These are phyloP conservation scores for Stichodactyla mertensii DNA, from an alignment of 64 coral and sea anemone species.

Conservation along the genomic window DNA sequence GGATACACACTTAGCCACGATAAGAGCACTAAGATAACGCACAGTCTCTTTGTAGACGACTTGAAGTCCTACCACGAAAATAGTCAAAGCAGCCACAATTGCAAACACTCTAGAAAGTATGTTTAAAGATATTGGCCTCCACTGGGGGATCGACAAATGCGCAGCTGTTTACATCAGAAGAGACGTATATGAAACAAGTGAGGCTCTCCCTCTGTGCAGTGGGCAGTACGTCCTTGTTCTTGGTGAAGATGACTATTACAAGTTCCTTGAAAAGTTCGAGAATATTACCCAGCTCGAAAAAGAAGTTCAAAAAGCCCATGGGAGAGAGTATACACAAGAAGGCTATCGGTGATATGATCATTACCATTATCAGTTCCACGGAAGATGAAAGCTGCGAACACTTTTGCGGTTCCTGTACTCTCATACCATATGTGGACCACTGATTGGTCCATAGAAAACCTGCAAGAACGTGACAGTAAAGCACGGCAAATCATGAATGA, in stretches of 20 bases:
- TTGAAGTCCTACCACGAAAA: background rate
- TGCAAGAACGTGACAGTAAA: background rate
- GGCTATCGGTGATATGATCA: background rate
- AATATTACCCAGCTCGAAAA: conserved; percentile 1
- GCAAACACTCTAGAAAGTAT: background rate
- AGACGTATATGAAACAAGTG: background rate
- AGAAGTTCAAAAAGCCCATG: background rate
- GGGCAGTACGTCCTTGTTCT: background rate
- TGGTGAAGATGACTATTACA: background rate
- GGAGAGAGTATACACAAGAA: background rate
- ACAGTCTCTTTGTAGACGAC: too few species aligned
- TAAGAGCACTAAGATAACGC: background rate
- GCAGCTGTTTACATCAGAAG: background rate
- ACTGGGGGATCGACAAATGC: conserved; percentile 20
- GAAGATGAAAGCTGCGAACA: background rate
- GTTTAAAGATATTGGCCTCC: conserved; percentile 3
- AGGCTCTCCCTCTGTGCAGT: background rate
- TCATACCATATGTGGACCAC: background rate
- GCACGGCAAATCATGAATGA: background rate
- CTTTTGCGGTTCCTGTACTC: background rate
- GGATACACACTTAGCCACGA: conserved; percentile 16
- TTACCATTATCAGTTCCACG: background rate
- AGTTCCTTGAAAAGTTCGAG: background rate
- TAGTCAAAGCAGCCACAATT: too few species aligned
- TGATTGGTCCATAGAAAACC: background rate